phyloP scores from a whole-genome alignment of 2,113 vertebrate species.

The Chionomys nivalis region DNA sequence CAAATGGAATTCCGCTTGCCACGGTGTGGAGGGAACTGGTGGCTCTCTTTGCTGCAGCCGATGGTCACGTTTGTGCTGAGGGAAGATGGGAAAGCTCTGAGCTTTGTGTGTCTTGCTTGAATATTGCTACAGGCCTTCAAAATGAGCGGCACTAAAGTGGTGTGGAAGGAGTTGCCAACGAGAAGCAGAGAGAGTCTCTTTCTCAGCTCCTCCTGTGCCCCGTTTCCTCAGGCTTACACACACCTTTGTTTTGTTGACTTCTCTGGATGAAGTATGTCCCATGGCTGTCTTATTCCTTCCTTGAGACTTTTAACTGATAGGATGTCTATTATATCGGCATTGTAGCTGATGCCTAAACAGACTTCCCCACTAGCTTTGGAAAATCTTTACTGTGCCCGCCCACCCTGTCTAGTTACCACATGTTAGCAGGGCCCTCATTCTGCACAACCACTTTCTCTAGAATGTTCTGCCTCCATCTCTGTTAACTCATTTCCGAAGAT shows the following conservation, averaged over 20 bases:
- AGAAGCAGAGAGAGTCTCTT: neutral
- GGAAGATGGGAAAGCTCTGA: neutral
- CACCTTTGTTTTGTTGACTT: neutral
- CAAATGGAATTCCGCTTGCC: conserved; percentile 50
- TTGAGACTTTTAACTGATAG: conserved; percentile 36
- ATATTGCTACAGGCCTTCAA: neutral
- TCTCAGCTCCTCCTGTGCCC: neutral
- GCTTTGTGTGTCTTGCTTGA: conserved; percentile 21
- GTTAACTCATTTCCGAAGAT: conserved; percentile 52
- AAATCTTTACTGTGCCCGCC: neutral
- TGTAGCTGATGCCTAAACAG: neutral
- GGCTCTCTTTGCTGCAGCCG: neutral
- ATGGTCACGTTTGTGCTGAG: neutral
- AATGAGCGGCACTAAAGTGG: neutral
- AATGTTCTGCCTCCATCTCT: conserved; percentile 45
- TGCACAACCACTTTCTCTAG: neutral
- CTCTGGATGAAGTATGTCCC: conserved; percentile 12
- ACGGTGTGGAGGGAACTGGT: neutral
- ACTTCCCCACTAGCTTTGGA: neutral
- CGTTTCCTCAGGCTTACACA: neutral
- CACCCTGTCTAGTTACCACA: neutral
- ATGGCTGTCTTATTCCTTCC: neutral
- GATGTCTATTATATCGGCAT: neutral
- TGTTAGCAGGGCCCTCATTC: conserved; percentile 13
- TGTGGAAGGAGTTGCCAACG: neutral